Percentiles rank a stretch among this genome's conserved stretches.
Evolutionary conservation across 2,797 vertebrate species (phyloP).

Genomic region (Falco naumanni): DNA sequence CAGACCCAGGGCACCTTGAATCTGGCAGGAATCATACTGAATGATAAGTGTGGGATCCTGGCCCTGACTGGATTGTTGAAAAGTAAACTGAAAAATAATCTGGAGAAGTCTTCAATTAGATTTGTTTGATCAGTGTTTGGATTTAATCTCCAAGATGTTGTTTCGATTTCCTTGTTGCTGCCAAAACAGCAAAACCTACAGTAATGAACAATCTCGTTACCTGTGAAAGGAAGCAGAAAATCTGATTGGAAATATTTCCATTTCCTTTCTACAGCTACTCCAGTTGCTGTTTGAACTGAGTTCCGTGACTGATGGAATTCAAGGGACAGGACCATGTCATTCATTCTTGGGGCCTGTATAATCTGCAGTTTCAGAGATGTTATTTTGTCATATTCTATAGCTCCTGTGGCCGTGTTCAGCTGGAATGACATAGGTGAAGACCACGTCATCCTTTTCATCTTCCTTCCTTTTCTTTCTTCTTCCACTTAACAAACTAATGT

Average conservation of each 20-base stretch:
- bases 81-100: no score
- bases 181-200: no score
- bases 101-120: no score
- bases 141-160: no score
- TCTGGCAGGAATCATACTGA: no score
- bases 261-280: neutral
- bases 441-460: neutral
- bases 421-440: neutral
- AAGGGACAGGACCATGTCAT: neutral
- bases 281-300: neutral
- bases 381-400: neutral
- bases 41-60: no score
- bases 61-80: no score
- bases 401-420: neutral
- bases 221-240: no score
- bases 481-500: neutral
- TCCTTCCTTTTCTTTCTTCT: neutral
- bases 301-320: neutral
- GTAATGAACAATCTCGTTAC: no score
- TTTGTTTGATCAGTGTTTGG: no score
- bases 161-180: no score
- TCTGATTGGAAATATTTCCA: neutral
- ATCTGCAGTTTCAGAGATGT: neutral
- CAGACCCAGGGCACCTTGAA: no score
- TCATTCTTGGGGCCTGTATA: neutral